Evolutionary conservation across 2,797 vertebrate genomes (phyloP).

Genomic region (Sylvilagus floridanus): DNA sequence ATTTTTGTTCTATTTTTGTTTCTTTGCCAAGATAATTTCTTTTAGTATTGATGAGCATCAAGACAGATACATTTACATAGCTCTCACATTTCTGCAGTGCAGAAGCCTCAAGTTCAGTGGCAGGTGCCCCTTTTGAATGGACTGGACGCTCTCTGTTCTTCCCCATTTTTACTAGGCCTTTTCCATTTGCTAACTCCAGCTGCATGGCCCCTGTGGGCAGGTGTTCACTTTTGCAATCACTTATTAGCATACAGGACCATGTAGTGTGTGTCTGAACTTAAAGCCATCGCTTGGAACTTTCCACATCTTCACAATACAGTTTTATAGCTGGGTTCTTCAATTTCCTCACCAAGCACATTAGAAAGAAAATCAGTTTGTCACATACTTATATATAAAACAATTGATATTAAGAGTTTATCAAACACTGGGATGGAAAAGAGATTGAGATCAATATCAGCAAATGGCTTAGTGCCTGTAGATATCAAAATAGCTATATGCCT

Average conservation of each 20-base stretch:
- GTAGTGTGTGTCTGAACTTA: not conserved
- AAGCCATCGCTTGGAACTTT: not conserved
- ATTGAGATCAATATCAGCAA: constrained; percentile 6
- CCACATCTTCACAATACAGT: not conserved
- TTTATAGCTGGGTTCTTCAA: not conserved
- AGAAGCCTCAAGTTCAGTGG: not conserved
- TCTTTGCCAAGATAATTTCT: not conserved
- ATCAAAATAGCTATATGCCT: constrained; percentile 2
- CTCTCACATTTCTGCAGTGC: not conserved
- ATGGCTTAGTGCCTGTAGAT: not conserved
- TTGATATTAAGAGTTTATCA: not conserved
- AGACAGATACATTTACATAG: not conserved
- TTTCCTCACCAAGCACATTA: not conserved
- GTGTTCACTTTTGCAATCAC: not conserved
- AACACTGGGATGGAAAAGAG: not conserved
- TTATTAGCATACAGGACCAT: not conserved
- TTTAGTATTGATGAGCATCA: not conserved
- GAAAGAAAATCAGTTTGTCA: constrained; percentile 19
- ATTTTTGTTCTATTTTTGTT: not conserved
- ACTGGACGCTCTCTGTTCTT: not conserved
- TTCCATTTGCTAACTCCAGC: not conserved
- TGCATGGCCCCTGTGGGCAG: not conserved
- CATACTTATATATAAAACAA: not conserved
- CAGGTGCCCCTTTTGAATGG: not conserved
- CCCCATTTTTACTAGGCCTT: not conserved